Conservation (phyloP, 2,888 invertebrate species). For the Platynereis dumerilii region DNA sequence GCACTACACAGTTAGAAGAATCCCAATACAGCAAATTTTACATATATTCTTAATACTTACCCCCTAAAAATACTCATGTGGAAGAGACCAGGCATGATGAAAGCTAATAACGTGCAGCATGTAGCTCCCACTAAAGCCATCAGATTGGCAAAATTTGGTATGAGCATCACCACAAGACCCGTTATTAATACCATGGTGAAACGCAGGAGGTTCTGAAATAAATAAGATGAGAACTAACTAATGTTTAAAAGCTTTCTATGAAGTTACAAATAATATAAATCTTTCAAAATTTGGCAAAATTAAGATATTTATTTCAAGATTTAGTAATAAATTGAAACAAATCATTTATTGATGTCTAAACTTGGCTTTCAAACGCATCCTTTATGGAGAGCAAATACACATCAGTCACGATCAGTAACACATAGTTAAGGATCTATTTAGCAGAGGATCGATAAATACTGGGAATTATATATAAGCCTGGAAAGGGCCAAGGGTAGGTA, state of each 20-base stretch:
- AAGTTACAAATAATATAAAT: background rate
- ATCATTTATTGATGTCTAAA: no score
- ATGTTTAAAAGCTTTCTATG: background rate
- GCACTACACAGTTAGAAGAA: background rate
- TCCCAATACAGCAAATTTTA: no score
- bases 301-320: background rate
- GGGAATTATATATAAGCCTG: no score
- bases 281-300: background rate
- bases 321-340: no score
- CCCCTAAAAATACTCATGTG: constrained; percentile 60
- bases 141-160: constrained; percentile 64
- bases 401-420: no score
- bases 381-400: no score
- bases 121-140: constrained; percentile 65
- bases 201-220: constrained; percentile 60
- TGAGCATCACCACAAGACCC: constrained; percentile 60
- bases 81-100: constrained; percentile 64
- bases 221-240: constrained; percentile 20
- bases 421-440: no score
- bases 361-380: no score
- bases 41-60: constrained; percentile 44
- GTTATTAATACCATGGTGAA: constrained; percentile 59
- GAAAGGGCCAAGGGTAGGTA: no score
- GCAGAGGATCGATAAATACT: no score
- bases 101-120: constrained; percentile 64